A percentile compares a stretch with the other conserved stretches of the same genome.
These are phyloP conservation scores for Bilobella aurantiaca DNA, from an alignment of 1,140 invertebrate genomes.

Conservation along the genomic window DNA sequence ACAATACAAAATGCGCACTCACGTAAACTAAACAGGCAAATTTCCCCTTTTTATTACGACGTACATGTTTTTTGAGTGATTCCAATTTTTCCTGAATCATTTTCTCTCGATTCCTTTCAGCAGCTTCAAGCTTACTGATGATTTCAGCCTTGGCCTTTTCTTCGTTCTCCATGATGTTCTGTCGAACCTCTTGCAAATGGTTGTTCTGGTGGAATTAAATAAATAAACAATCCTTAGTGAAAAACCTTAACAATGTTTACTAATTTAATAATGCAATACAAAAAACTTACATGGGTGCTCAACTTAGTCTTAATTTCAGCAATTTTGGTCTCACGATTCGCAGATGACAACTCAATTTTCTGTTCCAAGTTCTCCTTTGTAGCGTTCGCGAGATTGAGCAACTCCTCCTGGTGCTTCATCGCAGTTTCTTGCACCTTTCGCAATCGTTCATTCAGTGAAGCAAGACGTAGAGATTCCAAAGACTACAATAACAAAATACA, in stretches of 20 bases:
- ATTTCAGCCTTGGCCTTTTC: slow-evolving; percentile 47
- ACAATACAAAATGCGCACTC: too few relatives aligned
- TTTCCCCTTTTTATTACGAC: not conserved
- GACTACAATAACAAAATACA: slow-evolving; percentile 48
- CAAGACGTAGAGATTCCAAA: slow-evolving; percentile 71
- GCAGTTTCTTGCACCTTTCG: slow-evolving; percentile 79
- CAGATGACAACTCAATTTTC: slow-evolving; percentile 77
- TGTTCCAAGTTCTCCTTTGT: slow-evolving; percentile 76
- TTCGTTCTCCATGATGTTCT: slow-evolving; percentile 48
- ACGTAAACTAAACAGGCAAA: not conserved
- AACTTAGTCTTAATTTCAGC: slow-evolving; percentile 73
- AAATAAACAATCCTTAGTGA: slow-evolving; percentile 14
- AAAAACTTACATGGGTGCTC: slow-evolving; percentile 54
- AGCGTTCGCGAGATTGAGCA: slow-evolving; percentile 64
- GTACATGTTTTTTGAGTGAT: slow-evolving; percentile 64
- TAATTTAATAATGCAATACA: too few relatives aligned
- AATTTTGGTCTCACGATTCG: slow-evolving; percentile 79
- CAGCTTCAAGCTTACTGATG: slow-evolving; percentile 47
- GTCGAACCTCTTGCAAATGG: slow-evolving; percentile 59
- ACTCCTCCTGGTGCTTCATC: slow-evolving; percentile 76
- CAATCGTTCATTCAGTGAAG: slow-evolving; percentile 65
- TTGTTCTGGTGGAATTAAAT: slow-evolving; percentile 26
- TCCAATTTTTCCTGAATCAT: slow-evolving; percentile 69
- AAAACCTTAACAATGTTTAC: too few relatives aligned
- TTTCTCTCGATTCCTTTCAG: slow-evolving; percentile 64